phyloP scores from a whole-genome alignment of 2,113 vertebrate species.

The Hirundichthys speculiger region DNA sequence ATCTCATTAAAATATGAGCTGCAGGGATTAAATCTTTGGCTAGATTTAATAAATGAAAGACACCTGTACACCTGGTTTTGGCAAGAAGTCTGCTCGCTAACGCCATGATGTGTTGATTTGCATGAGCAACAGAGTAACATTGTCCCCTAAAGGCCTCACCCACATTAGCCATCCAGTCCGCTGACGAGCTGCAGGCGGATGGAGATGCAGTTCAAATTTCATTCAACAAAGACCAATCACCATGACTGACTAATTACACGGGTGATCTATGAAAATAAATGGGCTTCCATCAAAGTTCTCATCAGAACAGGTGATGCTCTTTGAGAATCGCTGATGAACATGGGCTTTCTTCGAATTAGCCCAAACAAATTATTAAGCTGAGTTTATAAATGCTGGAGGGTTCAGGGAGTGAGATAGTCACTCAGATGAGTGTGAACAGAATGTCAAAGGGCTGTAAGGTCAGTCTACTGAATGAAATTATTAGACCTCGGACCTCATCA shows the following conservation, averaged over 20 bases:
- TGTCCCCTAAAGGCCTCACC: conserved; percentile 53
- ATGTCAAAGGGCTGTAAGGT: conserved; percentile 26
- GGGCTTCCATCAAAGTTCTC: conserved; percentile 63
- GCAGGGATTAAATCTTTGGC: conserved; percentile 74
- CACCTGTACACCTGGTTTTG: conserved; percentile 77
- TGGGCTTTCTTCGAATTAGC: conserved; percentile 31
- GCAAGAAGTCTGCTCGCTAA: conserved; percentile 45
- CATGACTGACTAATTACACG: conserved; percentile 70
- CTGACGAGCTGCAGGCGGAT: conserved; percentile 27
- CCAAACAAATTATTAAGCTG: conserved; percentile 42
- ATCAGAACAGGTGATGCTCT: conserved; percentile 49
- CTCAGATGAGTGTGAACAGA: conserved; percentile 13
- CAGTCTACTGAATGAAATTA: conserved; percentile 43
- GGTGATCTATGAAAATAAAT: conserved; percentile 68
- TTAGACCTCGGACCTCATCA: conserved; percentile 6
- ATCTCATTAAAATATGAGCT: conserved; percentile 77
- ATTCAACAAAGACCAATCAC: conserved; percentile 61
- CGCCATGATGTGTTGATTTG: conserved; percentile 63
- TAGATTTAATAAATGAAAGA: conserved; percentile 76
- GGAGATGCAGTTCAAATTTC: conserved; percentile 56
- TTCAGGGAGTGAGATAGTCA: conserved; percentile 37
- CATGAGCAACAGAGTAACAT: conserved; percentile 55
- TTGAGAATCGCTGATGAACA: conserved; percentile 42
- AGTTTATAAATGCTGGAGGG: conserved; percentile 23
- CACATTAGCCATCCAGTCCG: conserved; percentile 51